These are phyloP conservation scores for Ctenomys sociabilis DNA, from an alignment of 2,113 vertebrate species.

Conservation along the genomic window DNA sequence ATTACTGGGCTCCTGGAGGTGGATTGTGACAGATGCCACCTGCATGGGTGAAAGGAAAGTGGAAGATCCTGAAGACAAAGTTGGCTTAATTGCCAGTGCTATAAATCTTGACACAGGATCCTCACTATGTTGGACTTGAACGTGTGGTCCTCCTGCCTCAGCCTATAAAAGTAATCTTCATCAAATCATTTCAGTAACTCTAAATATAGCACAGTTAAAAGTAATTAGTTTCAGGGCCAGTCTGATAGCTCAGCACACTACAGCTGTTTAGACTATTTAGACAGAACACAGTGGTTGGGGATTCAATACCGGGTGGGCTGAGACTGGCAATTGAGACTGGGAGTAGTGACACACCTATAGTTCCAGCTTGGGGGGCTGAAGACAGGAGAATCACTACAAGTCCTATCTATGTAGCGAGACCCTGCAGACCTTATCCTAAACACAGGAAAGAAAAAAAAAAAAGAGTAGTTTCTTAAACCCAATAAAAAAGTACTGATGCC, in stretches of 20 bases:
- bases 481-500: conserved; percentile 15
- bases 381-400: too few species aligned
- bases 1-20: not conserved
- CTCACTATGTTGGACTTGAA: not conserved
- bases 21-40: not conserved
- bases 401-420: too few species aligned
- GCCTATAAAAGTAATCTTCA: not conserved
- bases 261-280: too few species aligned
- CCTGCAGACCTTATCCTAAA: too few species aligned
- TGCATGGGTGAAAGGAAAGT: not conserved
- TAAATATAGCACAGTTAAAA: not conserved
- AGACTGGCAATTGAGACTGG: too few species aligned
- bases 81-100: not conserved
- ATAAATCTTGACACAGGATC: not conserved
- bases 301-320: too few species aligned
- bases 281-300: too few species aligned
- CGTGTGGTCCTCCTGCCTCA: not conserved
- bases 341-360: too few species aligned
- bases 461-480: not conserved
- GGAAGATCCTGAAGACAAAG: conserved; percentile 40
- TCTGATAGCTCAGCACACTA: too few species aligned
- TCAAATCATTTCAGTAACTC: not conserved
- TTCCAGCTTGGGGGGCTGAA: too few species aligned
- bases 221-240: not conserved
- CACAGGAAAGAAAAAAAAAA: not conserved